A percentile compares a stretch with the other conserved stretches of the same genome.
phyloP scores from a whole-genome alignment of 2,888 invertebrate species.

The Chrysomela aeneicollis region DNA sequence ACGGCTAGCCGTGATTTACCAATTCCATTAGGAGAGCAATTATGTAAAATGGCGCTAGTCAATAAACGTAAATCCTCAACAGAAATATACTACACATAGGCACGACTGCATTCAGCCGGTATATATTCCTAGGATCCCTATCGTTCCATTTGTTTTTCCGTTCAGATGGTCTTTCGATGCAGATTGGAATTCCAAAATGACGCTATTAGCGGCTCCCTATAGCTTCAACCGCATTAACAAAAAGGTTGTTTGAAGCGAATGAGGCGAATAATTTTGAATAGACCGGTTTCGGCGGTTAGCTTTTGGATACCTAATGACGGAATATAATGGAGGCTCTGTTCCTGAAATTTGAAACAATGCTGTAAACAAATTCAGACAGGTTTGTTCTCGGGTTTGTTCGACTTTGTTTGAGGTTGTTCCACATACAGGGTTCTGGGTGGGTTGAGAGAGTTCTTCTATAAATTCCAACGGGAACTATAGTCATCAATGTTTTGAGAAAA shows the following conservation, averaged over 20 bases:
- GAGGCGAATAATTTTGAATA: neutral
- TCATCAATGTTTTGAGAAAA: no score
- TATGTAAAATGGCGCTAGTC: slow-evolving; percentile 53
- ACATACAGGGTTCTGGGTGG: no score
- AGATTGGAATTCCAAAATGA: slow-evolving; percentile 15
- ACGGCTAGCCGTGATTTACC: slow-evolving; percentile 45
- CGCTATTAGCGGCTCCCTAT: slow-evolving; percentile 2
- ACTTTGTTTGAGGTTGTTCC: no score
- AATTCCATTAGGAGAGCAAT: slow-evolving; percentile 53
- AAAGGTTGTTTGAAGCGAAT: neutral
- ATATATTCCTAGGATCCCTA: slow-evolving; percentile 15
- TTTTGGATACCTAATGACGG: neutral
- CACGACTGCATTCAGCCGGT: slow-evolving; percentile 13
- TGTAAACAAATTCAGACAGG: no score
- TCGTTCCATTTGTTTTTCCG: slow-evolving; percentile 20
- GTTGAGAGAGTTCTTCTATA: no score
- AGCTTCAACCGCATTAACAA: slow-evolving; percentile 4
- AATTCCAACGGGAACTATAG: no score
- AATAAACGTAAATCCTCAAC: slow-evolving; percentile 50
- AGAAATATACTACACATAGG: slow-evolving; percentile 15
- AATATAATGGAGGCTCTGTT: no score
- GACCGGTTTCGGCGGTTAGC: neutral
- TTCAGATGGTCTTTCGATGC: slow-evolving; percentile 16
- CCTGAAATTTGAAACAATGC: no score
- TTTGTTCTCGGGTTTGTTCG: no score